A percentile compares a stretch with the other conserved stretches of the same genome.
Evolutionary conservation across 2,888 invertebrate species (phyloP).

Genomic region (Adelphocoris suturalis): DNA sequence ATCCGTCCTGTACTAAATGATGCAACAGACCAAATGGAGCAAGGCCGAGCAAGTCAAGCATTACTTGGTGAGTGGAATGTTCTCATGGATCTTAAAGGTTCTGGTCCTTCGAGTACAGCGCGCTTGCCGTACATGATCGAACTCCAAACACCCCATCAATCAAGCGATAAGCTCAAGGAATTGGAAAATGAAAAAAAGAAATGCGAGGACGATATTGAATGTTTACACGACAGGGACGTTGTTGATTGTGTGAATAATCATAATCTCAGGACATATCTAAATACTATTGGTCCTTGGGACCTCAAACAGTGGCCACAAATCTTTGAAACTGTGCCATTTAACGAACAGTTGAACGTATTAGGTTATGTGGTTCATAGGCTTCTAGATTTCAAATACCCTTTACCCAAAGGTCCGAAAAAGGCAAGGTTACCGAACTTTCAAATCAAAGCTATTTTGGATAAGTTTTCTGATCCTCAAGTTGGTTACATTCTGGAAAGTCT

Average conservation of each 20-base stretch:
- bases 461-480: slow-evolving; percentile 41
- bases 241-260: slow-evolving; percentile 66
- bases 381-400: slow-evolving; percentile 80
- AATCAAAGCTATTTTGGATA: slow-evolving; percentile 78
- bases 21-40: too few species aligned
- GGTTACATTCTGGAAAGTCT: slow-evolving; percentile 21
- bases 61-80: neutral
- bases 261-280: slow-evolving; percentile 58
- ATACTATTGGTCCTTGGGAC: slow-evolving; percentile 49
- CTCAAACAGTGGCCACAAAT: slow-evolving; percentile 50
- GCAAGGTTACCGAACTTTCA: slow-evolving; percentile 79
- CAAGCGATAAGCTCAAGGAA: neutral
- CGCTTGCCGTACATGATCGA: slow-evolving; percentile 5
- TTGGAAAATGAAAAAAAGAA: neutral
- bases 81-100: neutral
- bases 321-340: slow-evolving; percentile 76
- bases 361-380: slow-evolving; percentile 81
- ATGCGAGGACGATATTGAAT: slow-evolving; percentile 48
- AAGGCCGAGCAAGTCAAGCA: too few species aligned
- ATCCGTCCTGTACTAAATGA: too few species aligned
- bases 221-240: slow-evolving; percentile 26
- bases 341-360: slow-evolving; percentile 79
- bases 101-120: neutral
- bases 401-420: slow-evolving; percentile 75
- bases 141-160: neutral